phyloP scores from a whole-genome alignment of 1,140 invertebrate genomes.

The Conopomorpha cramerella region DNA sequence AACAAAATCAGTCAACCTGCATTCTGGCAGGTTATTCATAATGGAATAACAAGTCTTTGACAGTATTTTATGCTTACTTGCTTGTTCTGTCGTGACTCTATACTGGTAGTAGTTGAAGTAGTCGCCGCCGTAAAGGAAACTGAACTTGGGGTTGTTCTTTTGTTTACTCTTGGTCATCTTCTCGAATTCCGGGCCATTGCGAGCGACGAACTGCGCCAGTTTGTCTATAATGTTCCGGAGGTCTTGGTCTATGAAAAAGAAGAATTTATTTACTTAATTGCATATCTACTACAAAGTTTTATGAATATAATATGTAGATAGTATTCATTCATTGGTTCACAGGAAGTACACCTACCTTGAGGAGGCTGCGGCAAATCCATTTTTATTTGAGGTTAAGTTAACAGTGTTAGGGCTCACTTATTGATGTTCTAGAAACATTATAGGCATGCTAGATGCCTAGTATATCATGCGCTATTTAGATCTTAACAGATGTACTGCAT shows the following conservation, averaged over 20 bases:
- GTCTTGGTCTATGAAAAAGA: slow-evolving; percentile 75
- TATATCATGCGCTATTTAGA: too few relatives aligned
- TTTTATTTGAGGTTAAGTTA: too few relatives aligned
- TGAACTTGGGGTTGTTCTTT: slow-evolving; percentile 95
- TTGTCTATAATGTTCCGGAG: slow-evolving; percentile 97
- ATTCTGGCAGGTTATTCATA: slow-evolving; percentile 29
- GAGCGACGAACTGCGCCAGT: slow-evolving; percentile 95
- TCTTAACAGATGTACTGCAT: too few relatives aligned
- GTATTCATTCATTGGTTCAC: too few relatives aligned
- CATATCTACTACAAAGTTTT: too few relatives aligned
- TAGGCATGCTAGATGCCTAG: too few relatives aligned
- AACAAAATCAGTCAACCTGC: slow-evolving; percentile 39
- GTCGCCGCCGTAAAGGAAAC: slow-evolving; percentile 95
- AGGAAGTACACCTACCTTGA: slow-evolving; percentile 43
- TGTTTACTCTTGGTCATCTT: slow-evolving; percentile 98
- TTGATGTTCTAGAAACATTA: too few relatives aligned
- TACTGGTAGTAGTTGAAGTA: slow-evolving; percentile 96
- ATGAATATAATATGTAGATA: too few relatives aligned
- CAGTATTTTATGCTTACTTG: slow-evolving; percentile 74
- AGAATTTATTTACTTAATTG: too few relatives aligned
- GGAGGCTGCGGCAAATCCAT: slow-evolving; percentile 52
- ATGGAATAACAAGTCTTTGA: too few relatives aligned
- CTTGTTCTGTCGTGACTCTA: slow-evolving; percentile 89
- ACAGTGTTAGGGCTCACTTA: too few relatives aligned
- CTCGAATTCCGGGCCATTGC: slow-evolving; percentile 98